Conservation (phyloP, 2,113 vertebrate species). For the Sceloporus undulatus region DNA sequence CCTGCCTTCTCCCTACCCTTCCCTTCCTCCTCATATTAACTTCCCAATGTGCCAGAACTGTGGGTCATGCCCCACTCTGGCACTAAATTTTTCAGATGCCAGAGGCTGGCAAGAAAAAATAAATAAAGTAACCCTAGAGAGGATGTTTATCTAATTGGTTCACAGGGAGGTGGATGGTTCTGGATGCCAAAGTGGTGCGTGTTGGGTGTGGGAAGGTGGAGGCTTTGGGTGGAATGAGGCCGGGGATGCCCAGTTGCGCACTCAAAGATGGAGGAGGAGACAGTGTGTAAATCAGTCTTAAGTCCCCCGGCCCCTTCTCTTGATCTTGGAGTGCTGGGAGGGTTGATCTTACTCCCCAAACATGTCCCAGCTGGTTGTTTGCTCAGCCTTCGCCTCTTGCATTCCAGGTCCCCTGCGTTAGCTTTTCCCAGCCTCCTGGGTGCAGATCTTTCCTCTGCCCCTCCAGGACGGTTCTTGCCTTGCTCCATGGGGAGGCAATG, state of each 20-base stretch:
- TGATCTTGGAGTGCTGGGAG: neutral
- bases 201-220: neutral
- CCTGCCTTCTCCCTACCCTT: accelerated
- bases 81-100: neutral
- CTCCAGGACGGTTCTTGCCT: too few species aligned
- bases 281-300: neutral
- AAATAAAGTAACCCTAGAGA: neutral
- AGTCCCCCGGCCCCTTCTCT: neutral
- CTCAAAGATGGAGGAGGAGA: neutral
- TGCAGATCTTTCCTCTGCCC: neutral
- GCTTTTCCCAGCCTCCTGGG: constrained; percentile 2
- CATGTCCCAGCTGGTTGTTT: constrained; percentile 30
- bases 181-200: neutral
- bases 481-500: too few species aligned
- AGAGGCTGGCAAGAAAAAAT: neutral
- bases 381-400: neutral
- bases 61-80: neutral
- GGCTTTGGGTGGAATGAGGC: neutral
- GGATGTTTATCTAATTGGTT: neutral
- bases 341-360: neutral
- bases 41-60: neutral
- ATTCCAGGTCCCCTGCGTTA: constrained; percentile 14
- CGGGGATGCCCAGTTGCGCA: too few species aligned
- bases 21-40: accelerated
- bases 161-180: neutral